Evolutionary conservation across 2,888 invertebrate genomes (phyloP).

Genomic region (Lycocerus yunnanus): DNA sequence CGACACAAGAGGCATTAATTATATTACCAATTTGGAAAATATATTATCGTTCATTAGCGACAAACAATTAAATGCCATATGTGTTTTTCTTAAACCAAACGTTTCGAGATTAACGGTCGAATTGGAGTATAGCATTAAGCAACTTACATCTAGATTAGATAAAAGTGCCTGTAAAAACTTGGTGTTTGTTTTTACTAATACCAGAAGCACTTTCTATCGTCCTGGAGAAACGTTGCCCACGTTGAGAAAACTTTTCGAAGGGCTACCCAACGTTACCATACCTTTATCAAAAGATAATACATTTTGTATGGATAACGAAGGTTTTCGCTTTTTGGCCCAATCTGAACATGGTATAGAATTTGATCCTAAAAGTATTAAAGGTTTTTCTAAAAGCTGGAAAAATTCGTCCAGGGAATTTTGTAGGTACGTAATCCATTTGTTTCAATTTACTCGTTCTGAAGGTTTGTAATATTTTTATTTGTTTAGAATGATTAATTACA

Average conservation of each 20-base stretch:
- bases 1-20: slow-evolving; percentile 36
- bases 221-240: slow-evolving; percentile 39
- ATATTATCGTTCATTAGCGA: slow-evolving; percentile 41
- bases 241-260: slow-evolving; percentile 36
- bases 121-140: slow-evolving; percentile 42
- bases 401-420: neutral
- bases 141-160: slow-evolving; percentile 43
- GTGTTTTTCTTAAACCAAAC: slow-evolving; percentile 40
- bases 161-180: slow-evolving; percentile 43
- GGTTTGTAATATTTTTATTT: neutral
- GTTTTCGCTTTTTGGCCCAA: slow-evolving; percentile 35
- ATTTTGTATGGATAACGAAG: slow-evolving; percentile 27
- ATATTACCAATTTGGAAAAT: slow-evolving; percentile 40
- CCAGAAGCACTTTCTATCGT: slow-evolving; percentile 35
- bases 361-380: neutral
- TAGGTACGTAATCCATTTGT: neutral
- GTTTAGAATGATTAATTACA: slow-evolving; percentile 44
- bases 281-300: slow-evolving; percentile 37
- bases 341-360: neutral
- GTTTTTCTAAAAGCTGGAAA: neutral
- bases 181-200: slow-evolving; percentile 44
- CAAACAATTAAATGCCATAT: slow-evolving; percentile 43
- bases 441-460: neutral
- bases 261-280: slow-evolving; percentile 32
- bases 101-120: slow-evolving; percentile 36